These are phyloP conservation scores for Tapirus indicus DNA, from an alignment of 2,797 vertebrate genomes.

Conservation along the genomic window DNA sequence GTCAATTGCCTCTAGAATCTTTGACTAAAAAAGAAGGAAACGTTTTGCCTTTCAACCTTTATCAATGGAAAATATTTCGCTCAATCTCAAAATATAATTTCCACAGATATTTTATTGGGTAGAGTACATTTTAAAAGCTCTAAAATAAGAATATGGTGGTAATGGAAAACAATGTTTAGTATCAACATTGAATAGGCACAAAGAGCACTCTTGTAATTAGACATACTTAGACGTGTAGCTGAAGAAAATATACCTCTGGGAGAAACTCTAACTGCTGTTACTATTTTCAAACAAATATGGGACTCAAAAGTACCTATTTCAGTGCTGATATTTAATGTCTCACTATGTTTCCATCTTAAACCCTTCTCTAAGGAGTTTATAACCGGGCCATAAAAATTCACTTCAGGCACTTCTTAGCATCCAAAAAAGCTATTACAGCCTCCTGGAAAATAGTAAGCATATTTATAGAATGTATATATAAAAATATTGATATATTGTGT, in stretches of 20 bases:
- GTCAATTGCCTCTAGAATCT: background rate
- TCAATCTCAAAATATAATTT: constrained; percentile 56
- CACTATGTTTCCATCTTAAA: constrained; percentile 84
- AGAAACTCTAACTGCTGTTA: constrained; percentile 63
- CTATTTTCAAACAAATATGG: constrained; percentile 85
- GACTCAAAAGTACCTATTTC: constrained; percentile 79
- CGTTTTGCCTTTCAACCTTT: constrained; percentile 3
- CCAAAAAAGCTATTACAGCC: constrained; percentile 85
- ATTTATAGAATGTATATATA: constrained; percentile 80
- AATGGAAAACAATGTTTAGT: constrained; percentile 66
- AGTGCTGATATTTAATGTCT: constrained; percentile 84
- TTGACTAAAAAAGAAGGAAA: constrained; percentile 18
- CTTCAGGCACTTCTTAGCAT: constrained; percentile 81
- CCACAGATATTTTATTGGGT: constrained; percentile 40
- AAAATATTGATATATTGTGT: constrained; percentile 69
- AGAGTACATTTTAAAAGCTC: constrained; percentile 58
- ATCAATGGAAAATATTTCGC: constrained; percentile 51
- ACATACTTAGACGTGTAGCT: constrained; percentile 63
- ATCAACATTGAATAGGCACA: constrained; percentile 22
- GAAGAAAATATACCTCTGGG: constrained; percentile 70
- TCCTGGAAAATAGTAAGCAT: constrained; percentile 83
- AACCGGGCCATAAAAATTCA: constrained; percentile 86
- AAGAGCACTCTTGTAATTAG: constrained; percentile 65
- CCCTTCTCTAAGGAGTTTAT: constrained; percentile 84
- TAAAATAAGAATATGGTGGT: constrained; percentile 65